Base-by-base conservation (phyloP, 2,113 vertebrate species). In the Apistogramma diplotaenia region DNA sequence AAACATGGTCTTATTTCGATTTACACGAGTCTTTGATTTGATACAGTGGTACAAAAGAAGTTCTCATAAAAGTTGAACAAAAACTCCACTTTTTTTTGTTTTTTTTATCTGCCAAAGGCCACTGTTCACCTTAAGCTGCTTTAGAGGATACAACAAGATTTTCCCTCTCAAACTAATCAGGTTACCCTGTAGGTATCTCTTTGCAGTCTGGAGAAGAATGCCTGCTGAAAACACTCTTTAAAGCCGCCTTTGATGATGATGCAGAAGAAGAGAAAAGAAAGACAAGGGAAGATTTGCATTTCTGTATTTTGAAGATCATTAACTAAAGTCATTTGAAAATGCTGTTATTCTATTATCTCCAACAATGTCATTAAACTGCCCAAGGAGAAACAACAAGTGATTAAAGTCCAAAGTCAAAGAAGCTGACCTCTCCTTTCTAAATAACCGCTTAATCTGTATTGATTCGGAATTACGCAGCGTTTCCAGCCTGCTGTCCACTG, bases 391-490 rank as follows among this genome's bases (percentile, higher is more conserved):
- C 86, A 82, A 85, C 86, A 25, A 79, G 72, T 83, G 80, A 90
- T 90, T 93, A 81, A 91, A 87, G 74, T 79, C 70, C 76, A 88
- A 87, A 91, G 91, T 90, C 89, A 90, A 87, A 87, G 81, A 90
- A 87, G 89, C 76, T 77, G 80, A 83, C 83, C 74, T 85, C 82
- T 83, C 79, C 74, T 74, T 83, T 88, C 78, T 85, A 87, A 93
- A 93, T 83, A 84, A 91, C 87, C 61, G 76, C 89, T 92, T 93
- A 91, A 94, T 94, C 90, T 89, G 70, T 93, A 94, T 94, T 88
- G 93, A 94, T 93, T 90, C 33, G 16, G 78, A 81, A 79, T 89
- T 90, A 83, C 67, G 74, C 84, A 85, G 85, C 83, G 25, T 81
- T 89, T 91, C 70, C 75, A 83, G 78, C 13, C 84, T 89, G 88